Evolutionary conservation across 2,797 vertebrate genomes (phyloP).

Genomic region (Odontamblyopus rebecca): DNA sequence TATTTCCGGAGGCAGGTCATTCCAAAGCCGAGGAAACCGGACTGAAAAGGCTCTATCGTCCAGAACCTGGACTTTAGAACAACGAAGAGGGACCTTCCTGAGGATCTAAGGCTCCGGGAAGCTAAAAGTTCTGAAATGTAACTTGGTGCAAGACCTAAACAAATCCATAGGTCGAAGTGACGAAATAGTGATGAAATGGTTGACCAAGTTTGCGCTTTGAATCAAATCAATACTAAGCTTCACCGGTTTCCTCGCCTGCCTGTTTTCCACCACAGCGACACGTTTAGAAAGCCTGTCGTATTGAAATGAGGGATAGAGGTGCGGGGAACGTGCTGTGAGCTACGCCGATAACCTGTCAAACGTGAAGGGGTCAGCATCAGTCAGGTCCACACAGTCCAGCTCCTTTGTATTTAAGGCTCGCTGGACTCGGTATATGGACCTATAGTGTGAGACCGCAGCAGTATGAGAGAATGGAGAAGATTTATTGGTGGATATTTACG

Average conservation of each 20-base stretch:
- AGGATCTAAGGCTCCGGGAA: no score
- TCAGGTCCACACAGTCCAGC: conserved; percentile 39
- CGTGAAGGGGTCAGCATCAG: conserved; percentile 40
- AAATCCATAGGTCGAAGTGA: no score
- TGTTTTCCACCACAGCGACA: background rate
- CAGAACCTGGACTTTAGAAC: no score
- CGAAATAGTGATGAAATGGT: no score
- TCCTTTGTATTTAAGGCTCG: conserved; percentile 25
- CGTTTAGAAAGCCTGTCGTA: conserved; percentile 4
- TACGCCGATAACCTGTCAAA: conserved; percentile 49
- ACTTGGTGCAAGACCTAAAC: no score
- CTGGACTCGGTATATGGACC: conserved; percentile 3
- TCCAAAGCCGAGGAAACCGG: no score
- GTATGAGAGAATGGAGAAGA: background rate
- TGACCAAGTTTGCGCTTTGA: no score
- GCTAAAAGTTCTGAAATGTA: no score
- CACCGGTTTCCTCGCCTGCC: background rate
- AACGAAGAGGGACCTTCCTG: no score
- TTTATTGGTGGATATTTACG: background rate
- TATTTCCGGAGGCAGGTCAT: no score
- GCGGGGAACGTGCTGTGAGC: conserved; percentile 39
- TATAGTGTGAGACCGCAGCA: conserved; percentile 7
- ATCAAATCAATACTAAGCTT: background rate
- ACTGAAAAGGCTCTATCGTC: no score
- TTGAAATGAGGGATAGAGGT: conserved; percentile 25